Evolutionary conservation across 2,113 vertebrate species (phyloP).

Genomic region (Pelecanoides urinatrix): DNA sequence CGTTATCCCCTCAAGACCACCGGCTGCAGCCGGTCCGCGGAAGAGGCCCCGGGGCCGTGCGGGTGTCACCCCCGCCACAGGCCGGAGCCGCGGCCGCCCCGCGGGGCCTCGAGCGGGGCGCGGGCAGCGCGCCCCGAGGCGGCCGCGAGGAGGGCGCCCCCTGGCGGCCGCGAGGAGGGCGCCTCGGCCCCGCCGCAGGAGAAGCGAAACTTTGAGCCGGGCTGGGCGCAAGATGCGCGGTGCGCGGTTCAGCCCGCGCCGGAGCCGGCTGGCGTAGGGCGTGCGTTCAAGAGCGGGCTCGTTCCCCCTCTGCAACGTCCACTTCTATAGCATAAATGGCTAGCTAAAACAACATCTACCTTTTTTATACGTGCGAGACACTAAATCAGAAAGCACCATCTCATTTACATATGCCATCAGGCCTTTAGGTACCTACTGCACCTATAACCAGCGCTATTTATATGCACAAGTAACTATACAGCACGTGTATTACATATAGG

Average conservation of each 20-base stretch:
- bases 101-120: too few species aligned
- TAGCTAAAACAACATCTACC: not conserved
- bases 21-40: not conserved
- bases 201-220: not conserved
- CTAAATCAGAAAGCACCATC: not conserved
- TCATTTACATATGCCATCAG: not conserved
- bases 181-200: not conserved
- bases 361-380: not conserved
- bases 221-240: not conserved
- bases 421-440: not conserved
- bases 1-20: too few species aligned
- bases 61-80: too few species aligned
- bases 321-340: rapidly evolving
- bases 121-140: too few species aligned
- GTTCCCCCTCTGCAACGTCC: not conserved
- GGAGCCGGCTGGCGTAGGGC: not conserved
- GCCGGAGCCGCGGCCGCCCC: too few species aligned
- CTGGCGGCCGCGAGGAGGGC: not conserved
- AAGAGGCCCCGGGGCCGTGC: not conserved
- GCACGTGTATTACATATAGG: not conserved
- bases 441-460: not conserved
- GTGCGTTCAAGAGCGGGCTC: not conserved
- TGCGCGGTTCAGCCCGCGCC: too few species aligned
- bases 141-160: not conserved
- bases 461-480: rapidly evolving